phyloP scores from a whole-genome alignment of 2,113 vertebrate genomes.

The Corythaixoides concolor region DNA sequence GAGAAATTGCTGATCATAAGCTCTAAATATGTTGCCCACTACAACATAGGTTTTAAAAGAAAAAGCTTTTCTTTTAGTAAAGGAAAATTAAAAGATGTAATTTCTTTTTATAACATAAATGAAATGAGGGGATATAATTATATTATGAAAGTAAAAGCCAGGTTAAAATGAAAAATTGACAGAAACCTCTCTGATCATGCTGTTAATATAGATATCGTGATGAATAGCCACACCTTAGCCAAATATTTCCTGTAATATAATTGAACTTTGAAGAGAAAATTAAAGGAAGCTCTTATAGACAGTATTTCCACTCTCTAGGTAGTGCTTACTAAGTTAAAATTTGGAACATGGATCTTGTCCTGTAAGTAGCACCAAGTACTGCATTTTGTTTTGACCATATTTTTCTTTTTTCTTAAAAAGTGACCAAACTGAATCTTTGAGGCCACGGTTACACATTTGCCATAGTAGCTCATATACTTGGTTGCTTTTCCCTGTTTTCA shows the following conservation, averaged over 20 bases:
- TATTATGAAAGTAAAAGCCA: conserved; percentile 60
- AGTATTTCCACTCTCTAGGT: not conserved
- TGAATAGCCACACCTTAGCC: conserved; percentile 33
- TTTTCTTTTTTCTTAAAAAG: not conserved
- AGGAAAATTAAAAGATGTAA: conserved; percentile 60
- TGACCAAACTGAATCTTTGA: not conserved
- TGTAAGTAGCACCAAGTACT: not conserved
- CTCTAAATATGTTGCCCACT: conserved; percentile 66
- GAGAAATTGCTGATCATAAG: conserved; percentile 76
- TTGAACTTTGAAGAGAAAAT: conserved; percentile 34
- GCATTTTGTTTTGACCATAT: not conserved
- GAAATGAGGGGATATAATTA: conserved; percentile 34
- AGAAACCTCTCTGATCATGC: conserved; percentile 3
- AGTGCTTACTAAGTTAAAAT: not conserved
- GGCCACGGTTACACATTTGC: fast-evolving
- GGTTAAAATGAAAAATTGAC: conserved; percentile 53
- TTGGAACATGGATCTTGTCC: not conserved
- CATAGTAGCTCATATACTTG: not conserved
- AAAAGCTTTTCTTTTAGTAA: conserved; percentile 56
- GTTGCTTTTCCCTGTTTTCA: not conserved
- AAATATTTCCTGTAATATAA: conserved; percentile 60
- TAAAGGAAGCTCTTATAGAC: not conserved
- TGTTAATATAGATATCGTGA: conserved; percentile 44
- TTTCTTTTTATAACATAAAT: conserved; percentile 58
- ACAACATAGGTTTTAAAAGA: conserved; percentile 25